Evolutionary conservation across 2,888 invertebrate species (phyloP).

Genomic region (Aricia artaxerxes): DNA sequence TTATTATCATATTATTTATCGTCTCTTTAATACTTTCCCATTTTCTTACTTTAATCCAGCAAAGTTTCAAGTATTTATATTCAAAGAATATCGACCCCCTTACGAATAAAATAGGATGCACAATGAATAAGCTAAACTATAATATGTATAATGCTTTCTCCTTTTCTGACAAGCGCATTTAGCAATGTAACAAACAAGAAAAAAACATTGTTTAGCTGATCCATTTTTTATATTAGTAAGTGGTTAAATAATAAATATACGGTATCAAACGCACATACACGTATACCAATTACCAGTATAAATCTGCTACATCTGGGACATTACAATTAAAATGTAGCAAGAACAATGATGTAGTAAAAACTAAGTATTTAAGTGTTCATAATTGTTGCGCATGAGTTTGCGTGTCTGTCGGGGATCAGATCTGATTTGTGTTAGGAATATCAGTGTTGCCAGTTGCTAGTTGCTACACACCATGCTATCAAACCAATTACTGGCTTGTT

Average conservation of each 20-base stretch:
- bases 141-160: no score
- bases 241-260: neutral
- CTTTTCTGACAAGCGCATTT: no score
- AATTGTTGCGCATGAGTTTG: constrained; percentile 51
- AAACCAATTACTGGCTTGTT: constrained; percentile 35
- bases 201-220: no score
- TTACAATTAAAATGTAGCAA: constrained; percentile 16
- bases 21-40: no score
- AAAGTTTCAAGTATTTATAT: no score
- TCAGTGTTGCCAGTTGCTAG: constrained; percentile 38
- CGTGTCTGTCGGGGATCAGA: constrained; percentile 53
- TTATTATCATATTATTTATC: no score
- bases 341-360: constrained; percentile 47
- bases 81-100: no score
- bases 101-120: no score
- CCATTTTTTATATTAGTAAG: no score
- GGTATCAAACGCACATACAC: neutral
- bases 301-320: neutral
- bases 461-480: constrained; percentile 41
- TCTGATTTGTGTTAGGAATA: constrained; percentile 52
- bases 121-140: no score
- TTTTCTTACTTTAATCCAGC: no score
- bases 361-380: constrained; percentile 44
- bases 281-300: neutral
- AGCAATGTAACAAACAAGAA: no score